A percentile compares a stretch with the other conserved stretches of the same genome.
phyloP scores from a whole-genome alignment of 2,888 invertebrate genomes.

The Catonia carolina region DNA sequence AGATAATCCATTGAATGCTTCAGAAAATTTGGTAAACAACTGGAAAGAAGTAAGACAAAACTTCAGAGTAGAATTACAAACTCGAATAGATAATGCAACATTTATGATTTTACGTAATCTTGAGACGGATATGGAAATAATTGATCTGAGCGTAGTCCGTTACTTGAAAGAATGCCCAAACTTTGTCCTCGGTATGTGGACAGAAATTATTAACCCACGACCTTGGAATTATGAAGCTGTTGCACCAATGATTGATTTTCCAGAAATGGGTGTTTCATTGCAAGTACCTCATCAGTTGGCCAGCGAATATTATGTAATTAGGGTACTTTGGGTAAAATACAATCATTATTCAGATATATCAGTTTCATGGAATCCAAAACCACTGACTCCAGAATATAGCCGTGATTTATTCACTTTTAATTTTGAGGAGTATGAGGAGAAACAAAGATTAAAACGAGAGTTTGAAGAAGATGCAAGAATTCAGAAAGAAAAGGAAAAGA shows the following conservation, averaged over 20 bases:
- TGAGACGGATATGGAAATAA: conserved; percentile 44
- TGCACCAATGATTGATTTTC: conserved; percentile 49
- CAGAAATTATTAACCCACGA: conserved; percentile 45
- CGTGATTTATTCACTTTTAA: conserved; percentile 13
- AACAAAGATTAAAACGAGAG: conserved; percentile 23
- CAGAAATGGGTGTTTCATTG: conserved; percentile 48
- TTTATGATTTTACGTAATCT: conserved; percentile 47
- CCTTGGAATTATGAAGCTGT: conserved; percentile 41
- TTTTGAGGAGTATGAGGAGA: conserved; percentile 21
- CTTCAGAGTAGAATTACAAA: conserved; percentile 42
- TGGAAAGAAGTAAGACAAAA: conserved; percentile 33
- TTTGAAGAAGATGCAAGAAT: conserved; percentile 26
- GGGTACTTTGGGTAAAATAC: conserved; percentile 50
- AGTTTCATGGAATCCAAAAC: conserved; percentile 40
- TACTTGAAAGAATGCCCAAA: conserved; percentile 44
- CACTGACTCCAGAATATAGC: conserved; percentile 38
- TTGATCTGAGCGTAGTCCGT: conserved; percentile 45
- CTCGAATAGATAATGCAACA: conserved; percentile 46
- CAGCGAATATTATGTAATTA: conserved; percentile 48
- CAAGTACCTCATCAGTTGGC: conserved; percentile 52
- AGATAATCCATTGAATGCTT: conserved; percentile 32
- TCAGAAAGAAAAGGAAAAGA: background rate
- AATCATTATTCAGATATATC: conserved; percentile 54
- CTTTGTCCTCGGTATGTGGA: conserved; percentile 37
- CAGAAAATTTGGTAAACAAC: conserved; percentile 28